A percentile compares a stretch with the other conserved stretches of the same genome.
Conservation (phyloP, 2,113 vertebrate species). For the Hydrolagus affinis region DNA sequence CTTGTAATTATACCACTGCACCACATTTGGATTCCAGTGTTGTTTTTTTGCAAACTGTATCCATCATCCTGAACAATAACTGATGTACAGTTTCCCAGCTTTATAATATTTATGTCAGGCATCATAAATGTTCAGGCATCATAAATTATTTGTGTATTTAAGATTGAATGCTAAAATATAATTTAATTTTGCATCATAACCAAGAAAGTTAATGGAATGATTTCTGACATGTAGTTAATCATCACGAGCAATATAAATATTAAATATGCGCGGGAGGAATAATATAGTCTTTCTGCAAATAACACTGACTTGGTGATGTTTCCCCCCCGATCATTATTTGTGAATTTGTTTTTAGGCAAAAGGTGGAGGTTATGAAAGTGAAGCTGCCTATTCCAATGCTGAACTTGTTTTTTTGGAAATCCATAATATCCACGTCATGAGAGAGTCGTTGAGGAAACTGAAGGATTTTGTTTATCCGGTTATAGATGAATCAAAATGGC, state of each 20-base stretch:
- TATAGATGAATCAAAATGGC: constrained; percentile 80
- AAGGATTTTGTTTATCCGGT: constrained; percentile 86
- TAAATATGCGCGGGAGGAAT: not conserved
- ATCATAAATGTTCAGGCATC: too few species aligned
- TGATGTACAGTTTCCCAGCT: not conserved
- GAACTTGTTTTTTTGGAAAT: constrained; percentile 89
- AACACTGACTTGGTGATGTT: not conserved
- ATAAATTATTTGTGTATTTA: not conserved
- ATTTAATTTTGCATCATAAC: too few species aligned
- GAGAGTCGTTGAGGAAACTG: constrained; percentile 86
- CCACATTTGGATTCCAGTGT: not conserved
- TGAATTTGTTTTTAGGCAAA: constrained; percentile 63
- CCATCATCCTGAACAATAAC: too few species aligned
- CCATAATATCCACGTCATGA: constrained; percentile 94
- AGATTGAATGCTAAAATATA: not conserved
- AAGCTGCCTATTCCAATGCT: constrained; percentile 79
- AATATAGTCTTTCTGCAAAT: not conserved
- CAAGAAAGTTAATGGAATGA: too few species aligned
- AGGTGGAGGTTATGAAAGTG: constrained; percentile 85
- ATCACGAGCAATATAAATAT: too few species aligned
- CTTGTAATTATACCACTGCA: not conserved
- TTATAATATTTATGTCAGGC: not conserved
- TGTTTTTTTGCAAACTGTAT: not conserved
- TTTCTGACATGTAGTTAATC: too few species aligned
- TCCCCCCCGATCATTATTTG: not conserved